Percentiles rank a stretch among this genome's conserved stretches.
These are phyloP conservation scores for Formica aserva DNA, from an alignment of 2,888 invertebrate species.

Conservation along the genomic window DNA sequence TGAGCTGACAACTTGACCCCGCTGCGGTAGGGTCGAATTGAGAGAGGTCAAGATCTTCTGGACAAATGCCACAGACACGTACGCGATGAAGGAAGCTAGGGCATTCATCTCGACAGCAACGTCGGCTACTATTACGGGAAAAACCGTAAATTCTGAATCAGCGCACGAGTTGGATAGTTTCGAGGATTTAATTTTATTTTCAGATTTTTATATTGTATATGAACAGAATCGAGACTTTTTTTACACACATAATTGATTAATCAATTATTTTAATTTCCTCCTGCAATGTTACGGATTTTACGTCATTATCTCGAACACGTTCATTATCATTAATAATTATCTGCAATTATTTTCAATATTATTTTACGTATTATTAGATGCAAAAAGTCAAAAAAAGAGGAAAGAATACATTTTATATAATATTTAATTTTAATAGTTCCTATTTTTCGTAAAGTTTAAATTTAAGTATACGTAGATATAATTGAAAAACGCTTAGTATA, in stretches of 20 bases:
- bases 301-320: background rate
- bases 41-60: constrained; percentile 79
- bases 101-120: constrained; percentile 57
- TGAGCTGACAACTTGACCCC: constrained; percentile 74
- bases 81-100: constrained; percentile 61
- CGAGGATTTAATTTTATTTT: constrained; percentile 17
- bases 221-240: constrained; percentile 8
- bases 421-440: constrained; percentile 2
- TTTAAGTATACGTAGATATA: background rate
- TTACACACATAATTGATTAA: background rate
- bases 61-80: constrained; percentile 75
- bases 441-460: background rate
- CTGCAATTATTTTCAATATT: background rate
- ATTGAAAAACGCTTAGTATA: background rate
- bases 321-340: background rate
- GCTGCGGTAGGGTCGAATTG: constrained; percentile 73
- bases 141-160: constrained; percentile 39
- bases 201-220: background rate
- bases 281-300: background rate
- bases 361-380: background rate
- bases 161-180: background rate
- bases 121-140: constrained; percentile 36
- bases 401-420: background rate
- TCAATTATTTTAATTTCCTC: background rate
- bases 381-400: background rate